phyloP scores from a whole-genome alignment of 2,888 invertebrate species.

The Lapara coniferarum region DNA sequence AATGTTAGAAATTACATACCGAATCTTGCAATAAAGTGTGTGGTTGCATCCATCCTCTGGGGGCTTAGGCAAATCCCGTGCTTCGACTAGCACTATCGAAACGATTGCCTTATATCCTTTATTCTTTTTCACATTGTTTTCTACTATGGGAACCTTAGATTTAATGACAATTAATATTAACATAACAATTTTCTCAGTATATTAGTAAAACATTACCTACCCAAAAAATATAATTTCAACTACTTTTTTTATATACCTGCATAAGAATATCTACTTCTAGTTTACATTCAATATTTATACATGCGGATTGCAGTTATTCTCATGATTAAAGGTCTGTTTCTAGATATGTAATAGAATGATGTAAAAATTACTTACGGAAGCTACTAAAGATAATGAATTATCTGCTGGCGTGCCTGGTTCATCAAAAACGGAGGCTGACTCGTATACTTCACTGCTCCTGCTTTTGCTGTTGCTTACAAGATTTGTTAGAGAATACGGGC shows the following conservation, averaged over 20 bases:
- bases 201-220: too few species aligned
- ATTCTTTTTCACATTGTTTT: conserved; percentile 31
- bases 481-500: conserved; percentile 50
- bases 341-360: too few species aligned
- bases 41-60: conserved; percentile 62
- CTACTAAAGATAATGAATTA: conserved; percentile 25
- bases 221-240: too few species aligned
- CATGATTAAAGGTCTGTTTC: too few species aligned
- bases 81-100: conserved; percentile 66
- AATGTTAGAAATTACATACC: conserved; percentile 53
- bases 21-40: conserved; percentile 64
- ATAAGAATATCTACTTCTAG: too few species aligned
- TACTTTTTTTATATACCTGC: too few species aligned
- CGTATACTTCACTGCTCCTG: conserved; percentile 40
- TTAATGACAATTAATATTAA: neutral
- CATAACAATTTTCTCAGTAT: neutral
- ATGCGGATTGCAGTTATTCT: too few species aligned
- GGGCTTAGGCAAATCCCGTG: conserved; percentile 61
- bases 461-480: conserved; percentile 43
- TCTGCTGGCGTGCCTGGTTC: conserved; percentile 27
- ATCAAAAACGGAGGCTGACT: conserved; percentile 35
- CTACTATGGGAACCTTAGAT: conserved; percentile 27
- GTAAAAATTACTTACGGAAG: neutral
- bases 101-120: conserved; percentile 46
- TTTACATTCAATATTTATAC: too few species aligned